Evolutionary conservation across 2,113 vertebrate genomes (phyloP).

Genomic region (Phrynosoma platyrhinos): DNA sequence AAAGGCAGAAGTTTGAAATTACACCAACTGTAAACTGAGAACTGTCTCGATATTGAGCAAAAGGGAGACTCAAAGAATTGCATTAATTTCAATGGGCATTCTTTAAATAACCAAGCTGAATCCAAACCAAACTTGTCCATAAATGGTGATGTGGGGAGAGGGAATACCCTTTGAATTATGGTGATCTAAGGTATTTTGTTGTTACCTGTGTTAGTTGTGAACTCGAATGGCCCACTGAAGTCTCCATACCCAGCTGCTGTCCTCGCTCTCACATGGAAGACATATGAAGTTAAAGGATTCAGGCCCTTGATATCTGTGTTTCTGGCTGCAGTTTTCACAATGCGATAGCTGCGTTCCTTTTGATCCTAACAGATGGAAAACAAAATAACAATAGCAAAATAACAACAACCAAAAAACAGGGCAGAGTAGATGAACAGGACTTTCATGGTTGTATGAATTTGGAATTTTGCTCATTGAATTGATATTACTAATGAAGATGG

Average conservation of each 20-base stretch:
- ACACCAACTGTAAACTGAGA: no score
- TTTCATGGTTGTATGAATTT: background rate
- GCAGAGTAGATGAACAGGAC: background rate
- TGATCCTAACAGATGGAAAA: slow-evolving; percentile 83
- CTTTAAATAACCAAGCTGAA: background rate
- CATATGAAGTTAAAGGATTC: slow-evolving; percentile 94
- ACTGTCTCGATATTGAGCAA: no score
- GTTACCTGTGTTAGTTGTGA: slow-evolving; percentile 95
- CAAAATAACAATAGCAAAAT: no score
- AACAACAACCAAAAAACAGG: background rate
- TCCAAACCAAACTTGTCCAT: background rate
- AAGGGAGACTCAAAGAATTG: no score
- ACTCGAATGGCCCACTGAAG: slow-evolving; percentile 94
- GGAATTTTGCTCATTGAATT: slow-evolving; percentile 9
- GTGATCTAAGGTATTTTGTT: background rate
- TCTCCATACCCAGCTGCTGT: slow-evolving; percentile 96
- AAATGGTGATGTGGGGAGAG: background rate
- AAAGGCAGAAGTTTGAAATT: no score
- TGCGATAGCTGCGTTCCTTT: slow-evolving; percentile 96
- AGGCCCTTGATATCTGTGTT: slow-evolving; percentile 93
- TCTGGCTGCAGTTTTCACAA: slow-evolving; percentile 91
- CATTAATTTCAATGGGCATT: no score
- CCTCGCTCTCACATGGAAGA: slow-evolving; percentile 95
- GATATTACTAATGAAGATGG: background rate
- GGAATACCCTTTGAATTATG: background rate